Evolutionary conservation across 2,113 vertebrate species (phyloP).

Genomic region (Vombatus ursinus): DNA sequence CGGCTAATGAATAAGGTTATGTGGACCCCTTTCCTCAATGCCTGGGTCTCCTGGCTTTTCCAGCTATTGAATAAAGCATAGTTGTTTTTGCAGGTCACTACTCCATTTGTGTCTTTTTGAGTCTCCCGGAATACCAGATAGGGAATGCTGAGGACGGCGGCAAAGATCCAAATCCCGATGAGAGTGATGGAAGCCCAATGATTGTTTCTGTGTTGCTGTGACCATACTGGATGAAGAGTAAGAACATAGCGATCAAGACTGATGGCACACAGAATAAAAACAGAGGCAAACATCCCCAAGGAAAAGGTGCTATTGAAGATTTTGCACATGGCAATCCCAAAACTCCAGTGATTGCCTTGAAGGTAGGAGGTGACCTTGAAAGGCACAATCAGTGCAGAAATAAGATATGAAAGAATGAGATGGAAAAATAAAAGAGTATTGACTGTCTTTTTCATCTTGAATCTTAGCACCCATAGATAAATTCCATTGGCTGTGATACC

Average conservation of each 20-base stretch:
- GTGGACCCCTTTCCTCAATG: conserved; percentile 22
- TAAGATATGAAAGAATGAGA: conserved; percentile 76
- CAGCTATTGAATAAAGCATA: conserved; percentile 52
- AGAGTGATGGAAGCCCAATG: conserved; percentile 46
- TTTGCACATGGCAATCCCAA: conserved; percentile 74
- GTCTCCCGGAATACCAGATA: conserved; percentile 70
- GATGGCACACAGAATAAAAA: conserved; percentile 74
- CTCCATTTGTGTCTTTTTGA: conserved; percentile 15
- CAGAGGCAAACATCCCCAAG: conserved; percentile 57
- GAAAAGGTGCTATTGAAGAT: conserved; percentile 58
- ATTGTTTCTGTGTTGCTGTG: conserved; percentile 62
- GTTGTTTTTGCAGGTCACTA: conserved; percentile 61
- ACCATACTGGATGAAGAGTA: conserved; percentile 72
- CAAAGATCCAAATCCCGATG: conserved; percentile 68
- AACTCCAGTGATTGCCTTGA: conserved; percentile 64
- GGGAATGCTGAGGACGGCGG: conserved; percentile 55
- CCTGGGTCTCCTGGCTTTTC: conserved; percentile 21
- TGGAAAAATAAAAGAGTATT: conserved; percentile 76
- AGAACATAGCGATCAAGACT: conserved; percentile 76
- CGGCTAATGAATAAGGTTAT: conserved; percentile 47
- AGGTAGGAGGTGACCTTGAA: conserved; percentile 63
- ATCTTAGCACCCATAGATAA: conserved; percentile 76
- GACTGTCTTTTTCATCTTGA: conserved; percentile 76
- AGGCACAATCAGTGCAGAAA: conserved; percentile 64
- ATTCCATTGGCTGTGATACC: conserved; percentile 63